Evolutionary conservation across 1,140 invertebrate genomes (phyloP).

Genomic region (honey bee (Apis mellifera)): DNA sequence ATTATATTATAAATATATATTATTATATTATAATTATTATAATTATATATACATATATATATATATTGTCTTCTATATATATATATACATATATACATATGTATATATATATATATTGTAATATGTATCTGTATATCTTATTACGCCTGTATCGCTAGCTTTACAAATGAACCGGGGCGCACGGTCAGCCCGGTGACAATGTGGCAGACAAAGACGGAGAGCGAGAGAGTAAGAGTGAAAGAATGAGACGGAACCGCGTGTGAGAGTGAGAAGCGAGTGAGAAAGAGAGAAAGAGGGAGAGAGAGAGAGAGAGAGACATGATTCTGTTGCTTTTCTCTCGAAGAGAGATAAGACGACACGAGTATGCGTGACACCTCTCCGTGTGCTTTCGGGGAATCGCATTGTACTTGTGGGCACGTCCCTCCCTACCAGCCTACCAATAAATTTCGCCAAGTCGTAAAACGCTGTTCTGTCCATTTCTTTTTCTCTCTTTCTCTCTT

Average conservation of each 20-base stretch:
- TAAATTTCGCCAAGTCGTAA: constrained; percentile 76
- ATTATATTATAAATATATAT: constrained; percentile 65
- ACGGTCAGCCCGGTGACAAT: constrained; percentile 50
- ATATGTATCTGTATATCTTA: constrained; percentile 59
- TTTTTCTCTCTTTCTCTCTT: background rate
- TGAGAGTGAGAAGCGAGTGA: background rate
- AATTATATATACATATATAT: constrained; percentile 47
- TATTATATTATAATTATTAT: constrained; percentile 63
- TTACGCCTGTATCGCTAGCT: constrained; percentile 70
- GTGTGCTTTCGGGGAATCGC: constrained; percentile 70
- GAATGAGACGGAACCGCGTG: background rate
- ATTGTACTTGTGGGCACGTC: constrained; percentile 73
- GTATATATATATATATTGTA: background rate
- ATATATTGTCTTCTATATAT: constrained; percentile 59
- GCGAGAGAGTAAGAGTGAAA: background rate
- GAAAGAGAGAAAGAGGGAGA: background rate
- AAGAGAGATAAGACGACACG: constrained; percentile 55
- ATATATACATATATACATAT: constrained; percentile 42
- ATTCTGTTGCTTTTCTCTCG: constrained; percentile 42
- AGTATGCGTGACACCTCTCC: constrained; percentile 57
- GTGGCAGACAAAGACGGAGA: background rate
- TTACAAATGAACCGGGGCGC: constrained; percentile 63
- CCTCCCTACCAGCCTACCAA: constrained; percentile 70
- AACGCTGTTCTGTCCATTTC: constrained; percentile 46
- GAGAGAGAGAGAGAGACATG: constrained; percentile 11